Evolutionary conservation across 2,888 invertebrate species (phyloP).

Genomic region (Eupithecia tripunctaria): DNA sequence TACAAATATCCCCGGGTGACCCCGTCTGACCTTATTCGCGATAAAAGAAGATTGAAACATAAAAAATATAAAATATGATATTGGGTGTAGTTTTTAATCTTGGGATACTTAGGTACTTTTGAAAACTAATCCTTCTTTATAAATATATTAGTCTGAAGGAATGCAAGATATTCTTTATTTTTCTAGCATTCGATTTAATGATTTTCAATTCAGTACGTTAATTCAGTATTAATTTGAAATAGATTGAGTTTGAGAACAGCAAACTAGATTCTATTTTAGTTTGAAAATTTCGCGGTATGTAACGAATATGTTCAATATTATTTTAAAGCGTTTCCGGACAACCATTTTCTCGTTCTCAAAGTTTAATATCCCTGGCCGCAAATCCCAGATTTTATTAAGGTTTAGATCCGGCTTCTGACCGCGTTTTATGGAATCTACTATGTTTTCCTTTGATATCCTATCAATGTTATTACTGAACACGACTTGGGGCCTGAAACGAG

Average conservation of each 20-base stretch:
- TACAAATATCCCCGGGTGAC: constrained; percentile 9
- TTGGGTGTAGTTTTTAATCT: not conserved
- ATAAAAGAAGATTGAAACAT: constrained; percentile 9
- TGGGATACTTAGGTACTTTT: not conserved
- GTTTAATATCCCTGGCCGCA: constrained; percentile 36
- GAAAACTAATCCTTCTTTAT: not conserved
- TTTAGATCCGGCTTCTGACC: constrained; percentile 33
- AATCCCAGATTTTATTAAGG: constrained; percentile 40
- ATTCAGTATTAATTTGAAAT: not conserved
- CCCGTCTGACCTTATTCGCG: constrained; percentile 11
- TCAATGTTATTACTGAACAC: constrained; percentile 20
- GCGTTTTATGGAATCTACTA: constrained; percentile 39
- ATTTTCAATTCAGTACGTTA: not conserved
- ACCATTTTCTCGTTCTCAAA: constrained; percentile 24
- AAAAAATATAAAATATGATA: not conserved
- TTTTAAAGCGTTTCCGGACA: constrained; percentile 15
- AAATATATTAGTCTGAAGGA: not conserved
- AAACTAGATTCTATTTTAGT: not conserved
- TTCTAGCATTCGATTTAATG: not conserved
- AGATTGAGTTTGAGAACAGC: not conserved
- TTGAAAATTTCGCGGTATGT: not conserved
- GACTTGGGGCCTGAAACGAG: not conserved
- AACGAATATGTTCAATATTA: constrained; percentile 4
- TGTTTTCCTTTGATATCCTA: constrained; percentile 34
- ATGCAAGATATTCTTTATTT: not conserved